These are phyloP conservation scores for Epinotia ramella DNA, from an alignment of 2,888 invertebrate genomes.

Conservation along the genomic window DNA sequence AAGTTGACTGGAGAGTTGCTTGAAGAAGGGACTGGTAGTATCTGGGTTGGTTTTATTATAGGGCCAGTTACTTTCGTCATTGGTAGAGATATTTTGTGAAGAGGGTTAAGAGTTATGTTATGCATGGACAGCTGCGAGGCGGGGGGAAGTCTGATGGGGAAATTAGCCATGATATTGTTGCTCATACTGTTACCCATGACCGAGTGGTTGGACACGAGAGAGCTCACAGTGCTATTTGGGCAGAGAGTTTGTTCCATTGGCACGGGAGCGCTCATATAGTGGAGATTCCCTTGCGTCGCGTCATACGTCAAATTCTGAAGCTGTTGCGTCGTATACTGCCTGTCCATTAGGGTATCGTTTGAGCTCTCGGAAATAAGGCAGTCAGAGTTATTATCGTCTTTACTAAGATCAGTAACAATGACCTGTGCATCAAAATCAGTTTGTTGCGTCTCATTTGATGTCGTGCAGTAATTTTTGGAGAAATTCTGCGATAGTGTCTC, in stretches of 20 bases:
- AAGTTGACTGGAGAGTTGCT: slow-evolving; percentile 74
- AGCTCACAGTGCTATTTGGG: slow-evolving; percentile 66
- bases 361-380: slow-evolving; percentile 75
- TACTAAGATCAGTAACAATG: slow-evolving; percentile 68
- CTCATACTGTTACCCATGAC: slow-evolving; percentile 63
- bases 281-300: slow-evolving; percentile 65
- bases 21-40: slow-evolving; percentile 74
- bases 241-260: slow-evolving; percentile 70
- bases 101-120: slow-evolving; percentile 73
- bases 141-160: slow-evolving; percentile 74
- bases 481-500: slow-evolving; percentile 71
- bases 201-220: slow-evolving; percentile 67
- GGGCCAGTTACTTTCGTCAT: slow-evolving; percentile 74
- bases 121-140: slow-evolving; percentile 67
- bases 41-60: slow-evolving; percentile 77
- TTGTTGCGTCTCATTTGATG: slow-evolving; percentile 59
- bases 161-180: slow-evolving; percentile 77
- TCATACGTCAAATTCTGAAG: slow-evolving; percentile 66
- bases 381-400: slow-evolving; percentile 75
- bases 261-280: slow-evolving; percentile 70
- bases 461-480: slow-evolving; percentile 66
- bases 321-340: slow-evolving; percentile 66
- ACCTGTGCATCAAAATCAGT: slow-evolving; percentile 61
- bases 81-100: slow-evolving; percentile 72
- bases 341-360: slow-evolving; percentile 68